Conservation (phyloP, 2,113 vertebrate species). For the Otocyon megalotis region DNA sequence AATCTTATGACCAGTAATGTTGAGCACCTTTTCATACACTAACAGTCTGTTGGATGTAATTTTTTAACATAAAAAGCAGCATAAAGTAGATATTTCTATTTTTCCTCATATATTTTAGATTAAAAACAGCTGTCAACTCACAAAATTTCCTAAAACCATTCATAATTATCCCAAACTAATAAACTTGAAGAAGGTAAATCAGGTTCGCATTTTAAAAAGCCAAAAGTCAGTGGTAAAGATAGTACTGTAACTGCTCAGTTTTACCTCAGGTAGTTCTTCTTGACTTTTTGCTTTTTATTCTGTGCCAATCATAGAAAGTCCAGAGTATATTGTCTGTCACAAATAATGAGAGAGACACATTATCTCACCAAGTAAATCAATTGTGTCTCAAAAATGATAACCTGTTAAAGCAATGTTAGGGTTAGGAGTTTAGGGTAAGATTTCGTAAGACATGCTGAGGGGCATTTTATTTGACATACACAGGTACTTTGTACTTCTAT, state of each 20-base stretch:
- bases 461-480: conserved; percentile 23
- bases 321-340: background rate
- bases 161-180: conserved; percentile 1
- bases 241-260: background rate
- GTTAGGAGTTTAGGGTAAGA: conserved; percentile 2
- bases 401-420: background rate
- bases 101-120: background rate
- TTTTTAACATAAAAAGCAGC: conserved; percentile 18
- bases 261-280: background rate
- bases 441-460: background rate
- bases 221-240: background rate
- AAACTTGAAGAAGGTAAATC: background rate
- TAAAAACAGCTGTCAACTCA: background rate
- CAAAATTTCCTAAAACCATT: conserved; percentile 11
- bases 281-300: conserved; percentile 39
- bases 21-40: background rate
- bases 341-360: background rate
- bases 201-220: background rate
- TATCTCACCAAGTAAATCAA: background rate
- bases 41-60: background rate
- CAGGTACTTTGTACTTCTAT: background rate
- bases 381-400: background rate
- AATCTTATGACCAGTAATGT: background rate
- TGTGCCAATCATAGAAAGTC: background rate
- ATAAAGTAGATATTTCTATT: background rate